A percentile compares a stretch with the other conserved stretches of the same genome.
These are phyloP conservation scores for Maniola hyperantus DNA, from an alignment of 2,888 invertebrate genomes.

Conservation along the genomic window DNA sequence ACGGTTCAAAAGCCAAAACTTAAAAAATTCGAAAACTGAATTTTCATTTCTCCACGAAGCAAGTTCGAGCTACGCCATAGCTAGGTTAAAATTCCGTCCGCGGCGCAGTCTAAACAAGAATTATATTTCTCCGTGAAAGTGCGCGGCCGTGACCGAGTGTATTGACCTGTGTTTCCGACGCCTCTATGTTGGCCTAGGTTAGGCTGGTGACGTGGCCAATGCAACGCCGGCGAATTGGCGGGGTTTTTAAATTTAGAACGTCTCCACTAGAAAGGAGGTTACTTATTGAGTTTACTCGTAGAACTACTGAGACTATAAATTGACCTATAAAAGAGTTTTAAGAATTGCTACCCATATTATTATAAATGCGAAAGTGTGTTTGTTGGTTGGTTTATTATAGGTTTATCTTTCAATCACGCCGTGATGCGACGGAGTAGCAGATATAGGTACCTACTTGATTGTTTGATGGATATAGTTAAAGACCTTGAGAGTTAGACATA, in stretches of 20 bases:
- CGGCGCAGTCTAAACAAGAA: slow-evolving; percentile 60
- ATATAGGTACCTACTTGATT: too few relatives aligned
- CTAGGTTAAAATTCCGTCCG: slow-evolving; percentile 61
- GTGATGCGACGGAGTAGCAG: too few relatives aligned
- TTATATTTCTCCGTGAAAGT: slow-evolving; percentile 69
- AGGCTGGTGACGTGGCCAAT: slow-evolving; percentile 63
- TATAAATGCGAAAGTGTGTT: too few relatives aligned
- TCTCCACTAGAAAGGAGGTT: slow-evolving; percentile 10
- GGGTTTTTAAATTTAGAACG: slow-evolving; percentile 31
- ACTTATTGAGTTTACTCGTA: neutral
- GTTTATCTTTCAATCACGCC: too few relatives aligned
- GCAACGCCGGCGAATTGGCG: slow-evolving; percentile 29
- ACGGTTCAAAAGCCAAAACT: too few relatives aligned
- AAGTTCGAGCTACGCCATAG: slow-evolving; percentile 34
- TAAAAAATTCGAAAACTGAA: neutral
- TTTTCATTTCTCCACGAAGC: slow-evolving; percentile 28
- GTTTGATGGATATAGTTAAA: too few relatives aligned
- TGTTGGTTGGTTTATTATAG: too few relatives aligned
- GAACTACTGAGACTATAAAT: neutral
- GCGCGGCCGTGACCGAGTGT: slow-evolving; percentile 76
- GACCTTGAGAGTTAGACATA: too few relatives aligned
- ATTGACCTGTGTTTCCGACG: slow-evolving; percentile 71
- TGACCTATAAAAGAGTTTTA: neutral
- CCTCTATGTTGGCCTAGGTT: slow-evolving; percentile 76
- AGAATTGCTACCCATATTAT: too few relatives aligned